Percentiles rank a stretch among this genome's conserved stretches.
These are phyloP conservation scores for Nycticorax nycticorax DNA, from an alignment of 2,113 vertebrate genomes.

Conservation along the genomic window DNA sequence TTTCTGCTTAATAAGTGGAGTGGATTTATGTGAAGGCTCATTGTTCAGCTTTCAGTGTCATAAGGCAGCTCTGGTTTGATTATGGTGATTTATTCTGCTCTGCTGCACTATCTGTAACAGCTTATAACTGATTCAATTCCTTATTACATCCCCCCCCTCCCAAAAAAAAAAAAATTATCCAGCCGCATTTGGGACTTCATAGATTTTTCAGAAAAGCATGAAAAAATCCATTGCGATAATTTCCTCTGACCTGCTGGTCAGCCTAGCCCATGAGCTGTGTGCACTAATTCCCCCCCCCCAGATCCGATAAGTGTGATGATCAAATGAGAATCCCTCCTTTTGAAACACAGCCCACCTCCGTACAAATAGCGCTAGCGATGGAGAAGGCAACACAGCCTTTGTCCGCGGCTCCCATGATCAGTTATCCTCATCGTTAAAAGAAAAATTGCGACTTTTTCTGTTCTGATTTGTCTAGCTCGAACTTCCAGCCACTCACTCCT, in stretches of 20 bases:
- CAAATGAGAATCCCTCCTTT: neutral
- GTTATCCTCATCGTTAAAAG: neutral
- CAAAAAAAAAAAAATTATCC: neutral
- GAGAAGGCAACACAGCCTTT: neutral
- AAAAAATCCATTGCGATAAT: neutral
- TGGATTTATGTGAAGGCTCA: slow-evolving; percentile 45
- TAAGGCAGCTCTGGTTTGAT: slow-evolving; percentile 53
- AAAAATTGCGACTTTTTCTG: neutral
- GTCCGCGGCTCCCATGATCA: neutral
- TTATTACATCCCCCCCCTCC: neutral
- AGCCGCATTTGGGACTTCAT: neutral
- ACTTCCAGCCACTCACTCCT: neutral
- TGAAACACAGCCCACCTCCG: accelerated
- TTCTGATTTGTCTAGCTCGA: accelerated
- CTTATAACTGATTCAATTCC: neutral
- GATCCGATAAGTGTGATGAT: neutral
- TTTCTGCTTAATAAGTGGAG: slow-evolving; percentile 34
- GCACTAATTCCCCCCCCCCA: neutral
- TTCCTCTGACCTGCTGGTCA: neutral
- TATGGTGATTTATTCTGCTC: slow-evolving; percentile 62
- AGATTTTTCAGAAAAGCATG: neutral
- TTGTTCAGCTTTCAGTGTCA: slow-evolving; percentile 47
- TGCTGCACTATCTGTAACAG: slow-evolving; percentile 5
- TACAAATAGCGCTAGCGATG: accelerated
- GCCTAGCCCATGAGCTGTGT: neutral